phyloP scores from a whole-genome alignment of 1,140 invertebrate species.

The Brachionus rubens region DNA sequence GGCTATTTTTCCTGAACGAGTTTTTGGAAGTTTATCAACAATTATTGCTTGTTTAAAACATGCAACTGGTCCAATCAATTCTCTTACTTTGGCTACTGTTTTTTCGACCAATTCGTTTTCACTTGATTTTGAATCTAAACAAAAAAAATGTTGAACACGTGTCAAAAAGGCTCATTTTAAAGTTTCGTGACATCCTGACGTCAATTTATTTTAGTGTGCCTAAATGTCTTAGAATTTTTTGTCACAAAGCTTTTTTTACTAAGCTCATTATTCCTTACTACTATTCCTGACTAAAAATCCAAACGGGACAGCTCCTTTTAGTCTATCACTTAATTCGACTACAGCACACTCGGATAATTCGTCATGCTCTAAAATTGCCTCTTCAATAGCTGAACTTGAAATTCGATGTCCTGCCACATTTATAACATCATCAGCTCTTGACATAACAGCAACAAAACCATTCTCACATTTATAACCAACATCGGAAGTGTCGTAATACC shows the following conservation, averaged over 20 bases:
- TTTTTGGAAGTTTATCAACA: conserved; percentile 74
- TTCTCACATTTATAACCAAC: conserved; percentile 76
- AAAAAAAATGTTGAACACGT: background rate
- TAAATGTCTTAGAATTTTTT: background rate
- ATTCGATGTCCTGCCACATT: conserved; percentile 87
- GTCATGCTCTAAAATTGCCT: conserved; percentile 77
- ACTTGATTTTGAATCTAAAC: conserved; percentile 48
- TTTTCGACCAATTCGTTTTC: conserved; percentile 55
- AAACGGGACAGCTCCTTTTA: conserved; percentile 83
- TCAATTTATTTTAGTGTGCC: background rate
- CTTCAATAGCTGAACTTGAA: conserved; percentile 80
- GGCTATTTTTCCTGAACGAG: conserved; percentile 74
- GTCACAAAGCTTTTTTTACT: background rate
- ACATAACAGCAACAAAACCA: conserved; percentile 80
- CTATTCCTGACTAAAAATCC: conserved; percentile 74
- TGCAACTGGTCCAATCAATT: conserved; percentile 81
- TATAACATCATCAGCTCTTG: conserved; percentile 88
- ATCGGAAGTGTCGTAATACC: conserved; percentile 94
- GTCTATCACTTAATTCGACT: conserved; percentile 78
- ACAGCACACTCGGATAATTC: conserved; percentile 79
- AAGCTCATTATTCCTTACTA: background rate
- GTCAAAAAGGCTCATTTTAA: no score
- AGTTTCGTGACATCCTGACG: no score
- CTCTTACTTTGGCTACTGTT: conserved; percentile 66
- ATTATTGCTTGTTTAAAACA: conserved; percentile 73